Evolutionary conservation across 2,888 invertebrate genomes (phyloP), one percentile per base, ranked within the genome.

Genomic region (Lithosia quadra): DNA sequence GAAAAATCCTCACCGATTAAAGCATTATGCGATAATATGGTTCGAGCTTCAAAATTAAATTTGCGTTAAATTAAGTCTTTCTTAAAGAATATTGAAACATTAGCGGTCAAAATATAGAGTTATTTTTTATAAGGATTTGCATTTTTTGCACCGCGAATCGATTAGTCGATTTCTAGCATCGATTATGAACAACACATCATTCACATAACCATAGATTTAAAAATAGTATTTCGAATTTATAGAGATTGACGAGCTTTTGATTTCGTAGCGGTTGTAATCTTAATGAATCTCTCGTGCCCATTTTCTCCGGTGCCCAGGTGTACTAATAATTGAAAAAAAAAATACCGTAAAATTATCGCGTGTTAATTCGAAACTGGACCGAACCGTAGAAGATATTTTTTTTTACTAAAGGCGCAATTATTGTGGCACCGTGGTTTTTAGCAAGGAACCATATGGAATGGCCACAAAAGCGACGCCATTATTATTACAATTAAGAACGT

Each of bases 41-140:
- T 84, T 76, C 73, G 73, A 69, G 81, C 75, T 5, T 15, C 73
- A 84, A 84, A 85, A 85, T 82, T 83, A 87, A 86, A 87, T 86
- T 84, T 79, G 87, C 88, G 87, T 86, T 86, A 87, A 86, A 89
- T 86, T 85, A 81, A 85, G 83, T 82, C 72, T 81, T 86, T 82
- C 82, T 68, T 71, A 71, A 61, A 55, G 74, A 70, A 77, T 76
- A 76, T 76, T 75, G 71, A 78, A 71, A 73, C 78, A 78, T 80
- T 71, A 76, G 65, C 43, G n/a, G 18, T 28, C 34, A 49, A 60
- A 65, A 64, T n/a, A n/a, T 56, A 9, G 11, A 28, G 1, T 56
- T 15, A 22, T 34, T 67, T 67, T 67, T 67, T 39, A 13, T 39
- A 13, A 21, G 33, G 56, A 57, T 34, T 28, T 33, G 33, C 43